A percentile compares a stretch with the other conserved stretches of the same genome.
Evolutionary conservation across 2,888 invertebrate species (phyloP).

Genomic region (Drosophila paramelanica): DNA sequence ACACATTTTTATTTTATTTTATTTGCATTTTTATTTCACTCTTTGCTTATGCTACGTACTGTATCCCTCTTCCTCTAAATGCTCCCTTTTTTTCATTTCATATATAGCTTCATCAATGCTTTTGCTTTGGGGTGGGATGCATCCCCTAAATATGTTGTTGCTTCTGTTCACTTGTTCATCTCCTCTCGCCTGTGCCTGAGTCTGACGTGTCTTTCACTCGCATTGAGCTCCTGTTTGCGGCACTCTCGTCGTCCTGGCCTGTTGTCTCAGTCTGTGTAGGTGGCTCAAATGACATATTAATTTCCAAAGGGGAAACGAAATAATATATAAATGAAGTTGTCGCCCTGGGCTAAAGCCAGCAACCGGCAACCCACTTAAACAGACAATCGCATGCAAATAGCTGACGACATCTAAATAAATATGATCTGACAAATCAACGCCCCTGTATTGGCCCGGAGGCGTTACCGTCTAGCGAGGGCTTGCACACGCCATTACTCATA

Average conservation of each 20-base stretch:
- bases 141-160: slow-evolving; percentile 57
- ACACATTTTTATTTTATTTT: slow-evolving; percentile 82
- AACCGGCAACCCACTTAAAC: slow-evolving; percentile 36
- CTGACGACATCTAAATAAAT: slow-evolving; percentile 67
- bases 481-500: slow-evolving; percentile 53
- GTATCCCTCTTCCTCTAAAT: not conserved
- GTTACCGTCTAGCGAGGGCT: slow-evolving; percentile 37
- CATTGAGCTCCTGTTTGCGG: slow-evolving; percentile 1
- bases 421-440: slow-evolving; percentile 76
- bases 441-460: slow-evolving; percentile 20
- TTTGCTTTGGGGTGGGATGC: slow-evolving; percentile 26
- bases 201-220: slow-evolving; percentile 34
- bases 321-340: slow-evolving; percentile 76
- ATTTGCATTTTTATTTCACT: slow-evolving; percentile 79
- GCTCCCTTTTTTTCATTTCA: slow-evolving; percentile 33
- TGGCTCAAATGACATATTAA: slow-evolving; percentile 80
- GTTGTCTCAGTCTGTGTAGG: slow-evolving; percentile 30
- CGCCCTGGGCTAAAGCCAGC: slow-evolving; percentile 55
- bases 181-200: slow-evolving; percentile 17
- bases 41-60: slow-evolving; percentile 44
- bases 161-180: slow-evolving; percentile 46
- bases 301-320: slow-evolving; percentile 80
- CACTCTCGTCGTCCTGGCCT: not conserved
- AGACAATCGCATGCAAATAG: slow-evolving; percentile 71
- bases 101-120: slow-evolving; percentile 41